phyloP scores from a whole-genome alignment of 2,797 vertebrate species.

The Sphaeramia orbicularis region DNA sequence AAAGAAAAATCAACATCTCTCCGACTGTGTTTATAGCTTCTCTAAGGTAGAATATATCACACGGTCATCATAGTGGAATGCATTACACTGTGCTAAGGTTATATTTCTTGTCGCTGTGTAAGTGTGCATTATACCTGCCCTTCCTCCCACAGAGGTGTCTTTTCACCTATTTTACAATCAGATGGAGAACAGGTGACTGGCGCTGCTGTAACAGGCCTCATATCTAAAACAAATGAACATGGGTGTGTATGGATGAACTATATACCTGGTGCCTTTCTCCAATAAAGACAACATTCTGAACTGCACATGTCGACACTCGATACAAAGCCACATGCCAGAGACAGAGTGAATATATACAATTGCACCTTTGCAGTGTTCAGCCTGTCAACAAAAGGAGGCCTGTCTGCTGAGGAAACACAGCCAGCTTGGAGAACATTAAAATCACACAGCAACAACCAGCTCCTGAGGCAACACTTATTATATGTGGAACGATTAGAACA shows the following conservation, averaged over 20 bases:
- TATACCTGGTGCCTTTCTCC: conserved; percentile 39
- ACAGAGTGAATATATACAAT: conserved; percentile 8
- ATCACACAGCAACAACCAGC: conserved; percentile 23
- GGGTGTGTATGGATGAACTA: conserved; percentile 54
- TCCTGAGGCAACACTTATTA: conserved; percentile 40
- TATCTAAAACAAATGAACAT: conserved; percentile 68
- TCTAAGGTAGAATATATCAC: conserved; percentile 16
- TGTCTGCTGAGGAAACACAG: conserved; percentile 15
- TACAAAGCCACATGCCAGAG: conserved; percentile 3
- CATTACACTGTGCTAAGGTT: not conserved
- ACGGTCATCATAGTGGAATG: conserved; percentile 9
- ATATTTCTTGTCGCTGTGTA: conserved; percentile 6
- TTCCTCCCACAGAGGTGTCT: conserved; percentile 21
- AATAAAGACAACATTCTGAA: conserved; percentile 27
- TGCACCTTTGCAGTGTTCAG: conserved; percentile 17
- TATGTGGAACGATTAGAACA: conserved; percentile 29
- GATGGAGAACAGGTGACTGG: conserved; percentile 55
- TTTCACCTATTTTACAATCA: conserved; percentile 58
- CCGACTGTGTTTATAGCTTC: conserved; percentile 12
- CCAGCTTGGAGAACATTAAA: conserved; percentile 20
- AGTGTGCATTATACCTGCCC: conserved; percentile 19
- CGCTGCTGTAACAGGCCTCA: conserved; percentile 25
- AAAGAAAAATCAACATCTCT: conserved; percentile 12
- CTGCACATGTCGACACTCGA: conserved; percentile 29
- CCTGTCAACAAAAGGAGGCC: conserved; percentile 30